These are phyloP conservation scores for Podarcis siculus DNA, from an alignment of 2,797 vertebrate genomes.

Conservation along the genomic window DNA sequence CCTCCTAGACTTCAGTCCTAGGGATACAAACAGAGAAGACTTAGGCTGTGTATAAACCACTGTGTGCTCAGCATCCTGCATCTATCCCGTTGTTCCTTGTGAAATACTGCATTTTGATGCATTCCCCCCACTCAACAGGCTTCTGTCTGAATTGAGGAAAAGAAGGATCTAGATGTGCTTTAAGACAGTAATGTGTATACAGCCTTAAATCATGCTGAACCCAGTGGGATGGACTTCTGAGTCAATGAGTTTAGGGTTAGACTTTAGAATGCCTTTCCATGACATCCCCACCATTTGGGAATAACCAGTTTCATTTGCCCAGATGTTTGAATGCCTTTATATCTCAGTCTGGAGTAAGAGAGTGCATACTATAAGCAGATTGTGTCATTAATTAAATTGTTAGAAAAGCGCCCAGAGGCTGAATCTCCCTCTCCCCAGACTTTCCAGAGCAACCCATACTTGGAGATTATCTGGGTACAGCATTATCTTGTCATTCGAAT, in stretches of 20 bases:
- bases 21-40: background rate
- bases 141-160: too few species aligned
- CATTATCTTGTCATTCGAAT: background rate
- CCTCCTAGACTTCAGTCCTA: background rate
- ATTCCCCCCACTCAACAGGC: too few species aligned
- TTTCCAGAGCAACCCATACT: background rate
- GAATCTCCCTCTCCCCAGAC: background rate
- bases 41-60: too few species aligned
- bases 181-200: too few species aligned
- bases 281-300: background rate
- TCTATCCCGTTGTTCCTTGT: too few species aligned
- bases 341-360: background rate
- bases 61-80: too few species aligned
- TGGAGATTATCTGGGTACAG: accelerated
- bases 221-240: background rate
- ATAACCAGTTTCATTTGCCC: background rate
- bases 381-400: conserved; percentile 7
- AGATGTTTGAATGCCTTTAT: background rate
- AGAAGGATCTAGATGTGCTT: too few species aligned
- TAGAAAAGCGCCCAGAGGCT: background rate
- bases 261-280: background rate
- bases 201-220: background rate
- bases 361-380: background rate
- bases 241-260: background rate
- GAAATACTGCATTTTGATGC: too few species aligned